Evolutionary conservation across 92 coral and sea anemone genomes (phyloP), one percentile per base, ranked within the genome.

Genomic region (Montipora capitata): DNA sequence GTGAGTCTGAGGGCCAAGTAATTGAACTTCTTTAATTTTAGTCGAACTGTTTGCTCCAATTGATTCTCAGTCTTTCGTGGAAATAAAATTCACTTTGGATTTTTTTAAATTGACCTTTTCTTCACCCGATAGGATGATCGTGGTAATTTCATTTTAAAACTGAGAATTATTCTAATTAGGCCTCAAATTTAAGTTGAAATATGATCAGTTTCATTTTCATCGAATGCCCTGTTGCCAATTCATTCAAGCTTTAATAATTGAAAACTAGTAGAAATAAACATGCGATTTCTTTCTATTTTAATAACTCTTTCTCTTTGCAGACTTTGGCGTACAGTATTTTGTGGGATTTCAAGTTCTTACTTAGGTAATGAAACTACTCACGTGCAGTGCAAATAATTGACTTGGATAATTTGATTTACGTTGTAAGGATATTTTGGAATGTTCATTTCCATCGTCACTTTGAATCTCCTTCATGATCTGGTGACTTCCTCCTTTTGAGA

Each of bases 261-360:
- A 51, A 57, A 70, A 11, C 18, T 15, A 0, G 42, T 45, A 17
- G 12, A 69, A 52, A 7, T 66, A 66, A 49, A 51, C 4, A 6
- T 41, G 12, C 10, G 15, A 15, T 20, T 35, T 8, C 71, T 18
- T 11, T 12, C 10, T 20, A 5, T 63, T n/a, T 77, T 40, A 35
- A 66, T 57, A 27, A 27, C 35, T 27, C 35, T 52, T 77, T 75
- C 8, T 45, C 72, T 71, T 64, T 89, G 9, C 95, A 97, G 99
- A 97, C 99, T 4, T 70, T 97, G 74, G 99, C 98, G 3, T 97
- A 97, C 88, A 97, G 99, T 85, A 97, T 97, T 68, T 78, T 97
- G 39, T 97, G 99, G 99, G 99, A 97, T 87, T 40, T 97, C 72
- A 96, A 97, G 79, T 97, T 97, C 71, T 85, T 97, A 72, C 88